These are phyloP conservation scores for Sebastes trivittatus DNA, from an alignment of 2,797 vertebrate species.

Conservation along the genomic window DNA sequence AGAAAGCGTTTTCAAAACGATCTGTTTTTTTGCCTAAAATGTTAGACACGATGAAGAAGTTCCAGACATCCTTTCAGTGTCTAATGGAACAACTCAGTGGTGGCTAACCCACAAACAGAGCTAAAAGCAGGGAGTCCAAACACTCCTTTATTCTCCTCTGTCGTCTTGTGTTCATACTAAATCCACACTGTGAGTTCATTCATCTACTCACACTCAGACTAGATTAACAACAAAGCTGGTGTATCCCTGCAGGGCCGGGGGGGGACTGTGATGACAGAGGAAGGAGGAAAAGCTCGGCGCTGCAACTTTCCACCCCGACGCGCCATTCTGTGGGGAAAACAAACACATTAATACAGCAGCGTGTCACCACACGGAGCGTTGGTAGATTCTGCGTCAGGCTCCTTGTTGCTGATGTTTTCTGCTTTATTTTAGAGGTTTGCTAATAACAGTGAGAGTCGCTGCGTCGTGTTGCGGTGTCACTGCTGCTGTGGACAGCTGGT, in stretches of 20 bases:
- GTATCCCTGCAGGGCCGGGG: conserved; percentile 27
- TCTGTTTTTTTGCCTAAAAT: neutral
- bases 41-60: neutral
- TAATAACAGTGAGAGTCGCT: conserved; percentile 9
- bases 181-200: conserved; percentile 29
- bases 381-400: neutral
- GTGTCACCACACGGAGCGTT: conserved; percentile 1
- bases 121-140: conserved; percentile 12
- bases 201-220: conserved; percentile 35
- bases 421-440: conserved; percentile 4
- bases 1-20: no score
- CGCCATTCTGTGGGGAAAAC: conserved; percentile 3
- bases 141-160: neutral
- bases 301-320: conserved; percentile 3
- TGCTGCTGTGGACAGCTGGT: conserved; percentile 43
- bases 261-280: conserved; percentile 22
- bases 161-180: conserved; percentile 26
- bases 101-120: neutral
- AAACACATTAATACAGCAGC: conserved; percentile 18
- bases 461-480: conserved; percentile 33
- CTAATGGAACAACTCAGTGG: neutral
- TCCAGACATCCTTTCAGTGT: neutral
- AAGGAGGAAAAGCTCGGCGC: neutral
- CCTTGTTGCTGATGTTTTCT: neutral
- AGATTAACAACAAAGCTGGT: conserved; percentile 54